Evolutionary conservation across 2,888 invertebrate genomes (phyloP), one percentile per base, ranked within the genome.

Genomic region (Callimorpha dominula): DNA sequence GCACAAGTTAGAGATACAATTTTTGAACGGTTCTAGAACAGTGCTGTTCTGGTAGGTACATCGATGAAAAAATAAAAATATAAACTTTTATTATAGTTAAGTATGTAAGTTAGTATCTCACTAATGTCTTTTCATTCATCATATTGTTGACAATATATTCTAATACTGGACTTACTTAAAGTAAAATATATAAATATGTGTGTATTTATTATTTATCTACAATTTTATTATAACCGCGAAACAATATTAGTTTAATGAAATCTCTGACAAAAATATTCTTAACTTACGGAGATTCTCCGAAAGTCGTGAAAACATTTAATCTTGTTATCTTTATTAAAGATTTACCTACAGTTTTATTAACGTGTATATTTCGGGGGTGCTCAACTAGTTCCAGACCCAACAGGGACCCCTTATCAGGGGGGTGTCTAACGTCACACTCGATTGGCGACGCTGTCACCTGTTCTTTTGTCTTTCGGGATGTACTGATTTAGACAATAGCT

Each of bases 41-140:
- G 20, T 49, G 65, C 31, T 15, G n/a, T 17, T 20, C 40, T 50
- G 31, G 2, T 2, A 31, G 1, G 31, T 31, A 65, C 20, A 50
- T 50, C 20, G 5, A 57, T 60, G 8, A 40, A 60, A 71, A 71
- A 49, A 20, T 4, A 20, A 60, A 31, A 20, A 31, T 60, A 6
- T 31, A 14, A 14, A 11, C 9, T 12, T 60, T 60, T 31, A 60
- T 31, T 1, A 31, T 31, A 60, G 6, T 31, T 14, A 60, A 60
- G 31, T 60, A 31, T 31, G 31, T 60, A 31, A 12, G 20, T 31
- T 57, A 12, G 40, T 85, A 84, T 94, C 94, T 94, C 94, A 94
- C 94, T 94, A 92, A 90, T 92, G 94, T 94, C 94, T 94, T 94
- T 92, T 93, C 91, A 90, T 91, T 91, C 90, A 87, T 89, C 81